Percentiles rank a stretch among this genome's conserved stretches.
Evolutionary conservation across 2,797 vertebrate genomes (phyloP).

Genomic region (Urosaurus nigricauda): DNA sequence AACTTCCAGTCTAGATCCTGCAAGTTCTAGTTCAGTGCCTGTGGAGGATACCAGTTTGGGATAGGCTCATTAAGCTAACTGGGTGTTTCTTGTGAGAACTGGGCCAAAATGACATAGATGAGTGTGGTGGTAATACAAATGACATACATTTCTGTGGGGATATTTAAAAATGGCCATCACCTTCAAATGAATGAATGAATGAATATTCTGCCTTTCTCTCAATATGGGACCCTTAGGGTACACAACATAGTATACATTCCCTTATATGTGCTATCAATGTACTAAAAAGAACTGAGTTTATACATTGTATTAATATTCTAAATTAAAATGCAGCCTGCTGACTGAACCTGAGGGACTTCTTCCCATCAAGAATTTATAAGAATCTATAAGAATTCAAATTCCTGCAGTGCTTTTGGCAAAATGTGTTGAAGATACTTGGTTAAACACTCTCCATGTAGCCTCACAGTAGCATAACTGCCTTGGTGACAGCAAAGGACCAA

Average conservation of each 20-base stretch:
- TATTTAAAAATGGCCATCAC: constrained; percentile 18
- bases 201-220: no score
- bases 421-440: constrained; percentile 52
- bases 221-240: no score
- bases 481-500: constrained; percentile 65
- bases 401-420: constrained; percentile 56
- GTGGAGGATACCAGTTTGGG: no score
- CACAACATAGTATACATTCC: no score
- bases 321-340: constrained; percentile 12
- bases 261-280: no score
- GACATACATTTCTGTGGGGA: neutral
- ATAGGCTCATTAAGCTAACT: neutral
- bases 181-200: no score
- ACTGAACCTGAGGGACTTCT: constrained; percentile 55
- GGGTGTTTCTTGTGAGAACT: neutral
- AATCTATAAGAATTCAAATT: constrained; percentile 59
- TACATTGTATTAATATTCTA: constrained; percentile 40
- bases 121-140: neutral
- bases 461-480: constrained; percentile 67
- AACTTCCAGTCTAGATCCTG: neutral
- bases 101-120: neutral
- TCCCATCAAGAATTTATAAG: constrained; percentile 47
- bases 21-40: neutral
- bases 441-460: constrained; percentile 62
- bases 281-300: neutral